These are phyloP conservation scores for Zaprionus gabonicus DNA, from an alignment of 1,140 invertebrate genomes.

Conservation along the genomic window DNA sequence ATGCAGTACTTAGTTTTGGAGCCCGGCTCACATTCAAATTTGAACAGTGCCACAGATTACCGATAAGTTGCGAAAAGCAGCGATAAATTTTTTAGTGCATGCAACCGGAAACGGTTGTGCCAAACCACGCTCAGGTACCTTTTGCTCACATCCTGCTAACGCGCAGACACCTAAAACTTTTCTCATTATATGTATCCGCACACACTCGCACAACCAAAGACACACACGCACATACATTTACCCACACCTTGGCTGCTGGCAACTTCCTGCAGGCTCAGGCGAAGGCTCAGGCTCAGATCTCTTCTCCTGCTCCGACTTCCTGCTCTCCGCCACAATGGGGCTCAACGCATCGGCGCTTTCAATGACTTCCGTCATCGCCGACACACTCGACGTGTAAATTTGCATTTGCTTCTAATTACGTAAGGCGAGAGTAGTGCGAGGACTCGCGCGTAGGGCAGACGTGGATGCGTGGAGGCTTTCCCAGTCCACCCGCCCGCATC, in stretches of 20 bases:
- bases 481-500: conserved; percentile 22
- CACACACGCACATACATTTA: conserved; percentile 25
- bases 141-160: conserved; percentile 11
- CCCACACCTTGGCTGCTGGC: conserved; percentile 18
- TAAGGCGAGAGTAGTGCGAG: background rate
- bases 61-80: background rate
- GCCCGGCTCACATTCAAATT: background rate
- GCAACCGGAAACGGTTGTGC: conserved; percentile 9
- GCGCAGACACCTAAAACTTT: conserved; percentile 61
- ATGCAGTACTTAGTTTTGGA: background rate
- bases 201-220: conserved; percentile 17
- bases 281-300: background rate
- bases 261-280: conserved; percentile 40
- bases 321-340: conserved; percentile 33
- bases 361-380: conserved; percentile 76
- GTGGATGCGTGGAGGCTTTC: background rate
- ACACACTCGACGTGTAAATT: conserved; percentile 78
- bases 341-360: conserved; percentile 62
- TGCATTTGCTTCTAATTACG: conserved; percentile 80
- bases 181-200: conserved; percentile 62
- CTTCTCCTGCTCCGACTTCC: background rate
- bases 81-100: background rate
- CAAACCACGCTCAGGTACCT: background rate
- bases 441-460: background rate
- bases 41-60: background rate